phyloP scores from a whole-genome alignment of 2,797 vertebrate species.

The Distichodus sexfasciatus region DNA sequence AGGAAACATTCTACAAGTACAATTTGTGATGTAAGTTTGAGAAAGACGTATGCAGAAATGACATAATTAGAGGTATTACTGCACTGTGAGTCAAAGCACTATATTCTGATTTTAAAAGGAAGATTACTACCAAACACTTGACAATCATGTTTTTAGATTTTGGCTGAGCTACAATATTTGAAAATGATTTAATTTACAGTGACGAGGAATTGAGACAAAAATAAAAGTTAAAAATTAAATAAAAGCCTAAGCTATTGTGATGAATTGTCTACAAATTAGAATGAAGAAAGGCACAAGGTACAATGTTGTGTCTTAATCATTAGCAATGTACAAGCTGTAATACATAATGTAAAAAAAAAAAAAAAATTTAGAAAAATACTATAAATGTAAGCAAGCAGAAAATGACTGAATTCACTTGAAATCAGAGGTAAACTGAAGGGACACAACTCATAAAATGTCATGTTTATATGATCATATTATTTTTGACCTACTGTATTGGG shows the following conservation, averaged over 20 bases:
- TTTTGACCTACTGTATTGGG: too few species aligned
- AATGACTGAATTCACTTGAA: not conserved
- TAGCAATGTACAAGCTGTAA: too few species aligned
- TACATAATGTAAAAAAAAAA: too few species aligned
- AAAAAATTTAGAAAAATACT: too few species aligned
- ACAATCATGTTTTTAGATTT: not conserved
- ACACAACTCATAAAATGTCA: too few species aligned
- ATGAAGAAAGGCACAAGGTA: not conserved
- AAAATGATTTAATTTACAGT: not conserved
- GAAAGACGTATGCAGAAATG: too few species aligned
- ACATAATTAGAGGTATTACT: too few species aligned
- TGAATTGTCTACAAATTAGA: not conserved
- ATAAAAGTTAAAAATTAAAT: not conserved
- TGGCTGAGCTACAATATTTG: not conserved
- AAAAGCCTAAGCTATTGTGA: not conserved
- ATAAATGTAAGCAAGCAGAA: not conserved
- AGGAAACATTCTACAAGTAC: too few species aligned
- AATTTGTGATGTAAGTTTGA: too few species aligned
- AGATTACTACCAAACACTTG: not conserved
- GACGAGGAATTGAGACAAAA: not conserved
- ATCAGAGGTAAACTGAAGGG: not conserved
- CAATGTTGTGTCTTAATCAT: not conserved
- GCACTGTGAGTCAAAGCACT: not conserved
- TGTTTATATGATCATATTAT: too few species aligned
- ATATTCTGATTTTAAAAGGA: not conserved